Evolutionary conservation across 2,113 vertebrate species (phyloP).

Genomic region (Atrichornis clamosus): DNA sequence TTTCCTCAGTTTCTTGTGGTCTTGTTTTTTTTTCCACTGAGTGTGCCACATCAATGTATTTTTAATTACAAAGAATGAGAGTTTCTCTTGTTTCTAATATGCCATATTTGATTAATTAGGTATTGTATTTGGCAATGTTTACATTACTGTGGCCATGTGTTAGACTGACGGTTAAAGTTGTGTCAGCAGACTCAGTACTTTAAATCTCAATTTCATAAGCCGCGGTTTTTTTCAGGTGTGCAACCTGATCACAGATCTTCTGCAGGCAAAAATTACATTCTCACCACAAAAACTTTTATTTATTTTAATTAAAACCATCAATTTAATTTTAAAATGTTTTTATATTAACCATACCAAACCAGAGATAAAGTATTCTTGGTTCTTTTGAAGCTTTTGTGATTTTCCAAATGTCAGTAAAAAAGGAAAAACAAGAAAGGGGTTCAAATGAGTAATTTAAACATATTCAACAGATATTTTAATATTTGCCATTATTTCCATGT

Average conservation of each 20-base stretch:
- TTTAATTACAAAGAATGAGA: not conserved
- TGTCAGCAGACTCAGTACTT: not conserved
- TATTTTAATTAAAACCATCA: not conserved
- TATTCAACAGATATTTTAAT: not conserved
- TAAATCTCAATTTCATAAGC: not conserved
- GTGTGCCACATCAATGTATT: not conserved
- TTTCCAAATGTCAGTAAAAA: not conserved
- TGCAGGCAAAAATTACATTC: not conserved
- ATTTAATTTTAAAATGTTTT: not conserved
- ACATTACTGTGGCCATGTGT: not conserved
- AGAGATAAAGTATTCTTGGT: not conserved
- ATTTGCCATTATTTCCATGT: not conserved
- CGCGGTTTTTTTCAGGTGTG: not conserved
- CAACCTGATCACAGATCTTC: not conserved
- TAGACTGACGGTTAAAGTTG: not conserved
- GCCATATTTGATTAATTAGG: not conserved
- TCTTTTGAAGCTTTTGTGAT: not conserved
- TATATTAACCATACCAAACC: not conserved
- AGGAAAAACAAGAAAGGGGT: not conserved
- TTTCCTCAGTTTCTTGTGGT: not conserved
- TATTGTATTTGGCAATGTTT: not conserved
- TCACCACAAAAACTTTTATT: not conserved
- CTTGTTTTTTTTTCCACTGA: not conserved
- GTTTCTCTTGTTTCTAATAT: not conserved
- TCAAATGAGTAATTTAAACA: not conserved